Evolutionary conservation across 2,888 invertebrate species (phyloP).

Genomic region (Acrobasis repandana): DNA sequence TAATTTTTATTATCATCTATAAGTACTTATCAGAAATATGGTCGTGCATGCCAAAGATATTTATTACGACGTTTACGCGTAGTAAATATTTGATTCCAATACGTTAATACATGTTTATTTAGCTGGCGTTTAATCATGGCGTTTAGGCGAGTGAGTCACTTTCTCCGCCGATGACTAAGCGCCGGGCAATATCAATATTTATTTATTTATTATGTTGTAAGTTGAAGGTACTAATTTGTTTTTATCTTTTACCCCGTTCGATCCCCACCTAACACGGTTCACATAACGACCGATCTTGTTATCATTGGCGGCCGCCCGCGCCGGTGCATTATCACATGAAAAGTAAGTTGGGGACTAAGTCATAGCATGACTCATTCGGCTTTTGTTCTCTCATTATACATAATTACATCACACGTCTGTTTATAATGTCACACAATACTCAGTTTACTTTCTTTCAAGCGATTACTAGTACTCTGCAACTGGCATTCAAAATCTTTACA

Average conservation of each 20-base stretch:
- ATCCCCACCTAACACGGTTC: conserved; percentile 74
- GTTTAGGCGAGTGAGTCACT: conserved; percentile 37
- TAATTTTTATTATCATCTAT: conserved; percentile 3
- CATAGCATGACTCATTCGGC: conserved; percentile 59
- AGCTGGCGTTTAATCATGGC: conserved; percentile 48
- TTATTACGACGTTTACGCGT: conserved; percentile 40
- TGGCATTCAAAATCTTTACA: conserved; percentile 1
- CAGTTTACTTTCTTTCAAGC: conserved; percentile 5
- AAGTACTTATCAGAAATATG: not conserved
- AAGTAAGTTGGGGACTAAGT: conserved; percentile 68
- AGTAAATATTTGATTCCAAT: conserved; percentile 42
- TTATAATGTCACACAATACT: conserved; percentile 36
- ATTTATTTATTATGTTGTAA: conserved; percentile 44
- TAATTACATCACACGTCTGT: conserved; percentile 41
- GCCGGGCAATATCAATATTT: conserved; percentile 34
- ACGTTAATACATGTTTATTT: conserved; percentile 46
- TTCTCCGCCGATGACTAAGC: conserved; percentile 35
- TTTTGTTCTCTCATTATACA: conserved; percentile 35
- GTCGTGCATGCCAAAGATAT: conserved; percentile 45
- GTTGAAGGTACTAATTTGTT: conserved; percentile 77
- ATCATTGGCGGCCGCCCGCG: conserved; percentile 63
- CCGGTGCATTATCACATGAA: conserved; percentile 56
- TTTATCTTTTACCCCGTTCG: conserved; percentile 74
- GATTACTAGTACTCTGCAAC: conserved; percentile 1
- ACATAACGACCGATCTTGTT: conserved; percentile 62